phyloP scores from a whole-genome alignment of 2,888 invertebrate species.

The Stramonita haemastoma region DNA sequence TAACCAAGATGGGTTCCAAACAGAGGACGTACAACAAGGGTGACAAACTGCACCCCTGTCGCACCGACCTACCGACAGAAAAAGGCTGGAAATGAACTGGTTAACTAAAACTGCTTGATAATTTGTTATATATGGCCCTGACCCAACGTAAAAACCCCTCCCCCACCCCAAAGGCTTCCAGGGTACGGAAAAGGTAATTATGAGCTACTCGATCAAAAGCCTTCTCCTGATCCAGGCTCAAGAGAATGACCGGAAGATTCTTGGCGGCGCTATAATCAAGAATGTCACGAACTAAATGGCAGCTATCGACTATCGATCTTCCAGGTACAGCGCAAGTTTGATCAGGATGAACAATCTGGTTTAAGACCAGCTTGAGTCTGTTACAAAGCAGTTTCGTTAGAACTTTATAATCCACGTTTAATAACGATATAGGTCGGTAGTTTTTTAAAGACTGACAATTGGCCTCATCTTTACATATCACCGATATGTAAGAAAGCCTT shows the following conservation, averaged over 20 bases:
- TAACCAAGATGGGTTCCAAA: constrained; percentile 35
- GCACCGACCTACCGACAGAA: constrained; percentile 14
- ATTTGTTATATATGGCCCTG: not conserved
- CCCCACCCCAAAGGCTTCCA: not conserved
- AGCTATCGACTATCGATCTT: constrained; percentile 55
- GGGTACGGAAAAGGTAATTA: not conserved
- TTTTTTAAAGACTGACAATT: constrained; percentile 46
- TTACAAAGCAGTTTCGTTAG: constrained; percentile 53
- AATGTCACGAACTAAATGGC: constrained; percentile 53
- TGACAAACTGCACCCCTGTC: constrained; percentile 36
- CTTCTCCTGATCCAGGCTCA: constrained; percentile 4
- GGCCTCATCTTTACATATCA: constrained; percentile 2
- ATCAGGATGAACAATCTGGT: constrained; percentile 48
- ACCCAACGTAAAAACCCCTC: not conserved
- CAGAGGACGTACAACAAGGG: constrained; percentile 36
- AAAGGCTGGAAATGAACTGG: not conserved
- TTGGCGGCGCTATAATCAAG: constrained; percentile 51
- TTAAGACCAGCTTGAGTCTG: constrained; percentile 48
- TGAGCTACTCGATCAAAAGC: constrained; percentile 7
- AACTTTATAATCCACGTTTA: constrained; percentile 56
- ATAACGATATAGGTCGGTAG: constrained; percentile 56
- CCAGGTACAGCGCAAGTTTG: constrained; percentile 55
- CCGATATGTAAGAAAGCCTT: not conserved
- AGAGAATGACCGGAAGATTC: constrained; percentile 50
- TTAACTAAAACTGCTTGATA: not conserved